Percentiles rank a stretch among this genome's conserved stretches.
Evolutionary conservation across 64 coral and sea anemone species (phyloP).

Genomic region (Porites australiensis): DNA sequence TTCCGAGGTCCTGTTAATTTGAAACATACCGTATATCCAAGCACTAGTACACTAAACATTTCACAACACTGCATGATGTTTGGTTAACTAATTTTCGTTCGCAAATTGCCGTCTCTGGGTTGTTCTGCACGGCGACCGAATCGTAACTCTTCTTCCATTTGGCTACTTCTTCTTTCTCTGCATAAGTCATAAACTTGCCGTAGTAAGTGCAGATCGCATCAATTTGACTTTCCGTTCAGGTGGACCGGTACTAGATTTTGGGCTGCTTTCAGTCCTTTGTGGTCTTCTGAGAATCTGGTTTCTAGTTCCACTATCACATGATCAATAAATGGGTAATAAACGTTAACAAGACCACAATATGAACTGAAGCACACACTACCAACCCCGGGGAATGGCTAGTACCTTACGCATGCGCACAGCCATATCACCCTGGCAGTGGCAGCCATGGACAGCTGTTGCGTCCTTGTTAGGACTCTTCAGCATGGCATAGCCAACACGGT

Average conservation of each 20-base stretch:
- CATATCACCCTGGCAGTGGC: too few species aligned
- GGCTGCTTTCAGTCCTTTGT: slow-evolving; percentile 33
- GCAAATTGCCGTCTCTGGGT: background rate
- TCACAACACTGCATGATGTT: too few species aligned
- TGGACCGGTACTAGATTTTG: slow-evolving; percentile 39
- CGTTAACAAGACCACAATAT: background rate
- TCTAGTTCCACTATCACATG: slow-evolving; percentile 24
- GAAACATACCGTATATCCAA: too few species aligned
- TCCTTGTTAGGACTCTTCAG: too few species aligned
- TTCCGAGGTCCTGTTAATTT: too few species aligned
- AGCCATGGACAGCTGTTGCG: too few species aligned
- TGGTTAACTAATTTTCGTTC: too few species aligned
- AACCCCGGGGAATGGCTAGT: too few species aligned
- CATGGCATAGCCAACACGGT: too few species aligned
- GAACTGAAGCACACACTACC: too few species aligned
- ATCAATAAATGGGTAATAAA: slow-evolving; percentile 71
- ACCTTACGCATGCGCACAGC: too few species aligned
- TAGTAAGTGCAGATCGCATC: background rate
- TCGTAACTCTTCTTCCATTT: slow-evolving; percentile 21
- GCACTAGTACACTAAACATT: too few species aligned
- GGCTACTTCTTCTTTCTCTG: slow-evolving; percentile 2
- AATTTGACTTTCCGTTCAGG: background rate
- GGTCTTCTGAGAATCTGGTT: slow-evolving; percentile 43
- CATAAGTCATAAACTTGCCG: background rate
- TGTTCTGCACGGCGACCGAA: background rate